Evolutionary conservation across 2,888 invertebrate species (phyloP).

Genomic region (Eilema griseolum): DNA sequence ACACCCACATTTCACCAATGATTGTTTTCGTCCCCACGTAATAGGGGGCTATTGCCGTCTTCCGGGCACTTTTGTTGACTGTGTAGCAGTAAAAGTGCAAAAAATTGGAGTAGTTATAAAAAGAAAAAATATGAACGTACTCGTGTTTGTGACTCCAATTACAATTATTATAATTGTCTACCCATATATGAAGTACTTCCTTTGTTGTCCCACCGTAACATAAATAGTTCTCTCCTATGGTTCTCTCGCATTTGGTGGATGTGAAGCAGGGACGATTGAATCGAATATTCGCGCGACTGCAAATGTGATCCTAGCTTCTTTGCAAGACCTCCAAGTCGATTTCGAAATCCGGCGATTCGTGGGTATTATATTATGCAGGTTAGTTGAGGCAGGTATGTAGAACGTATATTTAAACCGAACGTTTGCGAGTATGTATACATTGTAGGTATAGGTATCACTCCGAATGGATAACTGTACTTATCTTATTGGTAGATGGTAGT

Average conservation of each 20-base stretch:
- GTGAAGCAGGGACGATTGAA: constrained; percentile 70
- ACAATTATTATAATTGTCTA: neutral
- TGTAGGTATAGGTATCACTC: constrained; percentile 13
- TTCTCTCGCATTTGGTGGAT: constrained; percentile 69
- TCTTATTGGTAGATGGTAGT: constrained; percentile 22
- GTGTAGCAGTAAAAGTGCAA: neutral
- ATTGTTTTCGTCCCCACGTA: too few relatives aligned
- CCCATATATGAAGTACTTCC: neutral
- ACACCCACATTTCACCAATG: too few relatives aligned
- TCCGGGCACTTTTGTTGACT: too few relatives aligned
- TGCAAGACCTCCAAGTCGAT: constrained; percentile 60
- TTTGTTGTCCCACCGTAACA: constrained; percentile 59
- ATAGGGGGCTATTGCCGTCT: too few relatives aligned
- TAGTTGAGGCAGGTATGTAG: constrained; percentile 36
- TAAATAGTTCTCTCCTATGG: constrained; percentile 82
- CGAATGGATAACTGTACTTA: constrained; percentile 23
- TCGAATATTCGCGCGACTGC: constrained; percentile 70
- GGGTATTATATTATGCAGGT: constrained; percentile 50
- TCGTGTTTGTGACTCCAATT: neutral
- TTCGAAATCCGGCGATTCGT: constrained; percentile 52
- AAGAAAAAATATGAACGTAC: neutral
- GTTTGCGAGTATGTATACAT: constrained; percentile 15
- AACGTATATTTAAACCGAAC: constrained; percentile 48
- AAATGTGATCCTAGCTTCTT: constrained; percentile 59
- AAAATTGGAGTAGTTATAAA: neutral